These are phyloP conservation scores for Hippoglossus hippoglossus DNA, from an alignment of 2,797 vertebrate species.

Conservation along the genomic window DNA sequence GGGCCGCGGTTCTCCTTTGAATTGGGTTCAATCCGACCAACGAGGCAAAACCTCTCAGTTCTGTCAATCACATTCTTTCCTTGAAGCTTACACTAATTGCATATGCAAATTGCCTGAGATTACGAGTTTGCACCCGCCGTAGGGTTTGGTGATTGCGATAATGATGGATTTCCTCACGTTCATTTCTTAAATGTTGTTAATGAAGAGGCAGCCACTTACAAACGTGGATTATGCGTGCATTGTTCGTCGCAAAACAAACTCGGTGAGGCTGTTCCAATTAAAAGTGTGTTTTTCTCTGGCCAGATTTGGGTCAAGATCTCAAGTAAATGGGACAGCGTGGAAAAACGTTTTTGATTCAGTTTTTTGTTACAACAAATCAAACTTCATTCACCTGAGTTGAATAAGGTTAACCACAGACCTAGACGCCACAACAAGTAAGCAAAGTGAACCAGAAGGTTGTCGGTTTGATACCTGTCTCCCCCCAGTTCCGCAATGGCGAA, in stretches of 20 bases:
- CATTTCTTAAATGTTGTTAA: conserved; percentile 62
- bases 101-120: conserved; percentile 75
- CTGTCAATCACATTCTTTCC: conserved; percentile 70
- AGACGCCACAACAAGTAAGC: neutral
- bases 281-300: conserved; percentile 20
- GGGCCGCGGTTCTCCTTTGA: conserved; percentile 16
- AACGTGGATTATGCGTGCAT: conserved; percentile 62
- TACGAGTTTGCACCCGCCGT: conserved; percentile 59
- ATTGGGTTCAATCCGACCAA: conserved; percentile 54
- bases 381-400: neutral
- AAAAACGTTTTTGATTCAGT: neutral
- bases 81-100: conserved; percentile 74
- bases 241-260: conserved; percentile 59
- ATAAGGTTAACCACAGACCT: neutral
- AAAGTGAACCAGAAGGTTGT: too few relatives aligned
- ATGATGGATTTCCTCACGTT: conserved; percentile 69
- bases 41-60: conserved; percentile 46
- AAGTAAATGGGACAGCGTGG: neutral
- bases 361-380: neutral
- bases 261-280: conserved; percentile 47
- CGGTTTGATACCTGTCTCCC: too few relatives aligned
- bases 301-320: neutral
- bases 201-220: conserved; percentile 72
- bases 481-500: too few relatives aligned
- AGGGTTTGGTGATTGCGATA: conserved; percentile 74